Conservation (phyloP, 2,113 vertebrate species). For the Marmota flaviventris region DNA sequence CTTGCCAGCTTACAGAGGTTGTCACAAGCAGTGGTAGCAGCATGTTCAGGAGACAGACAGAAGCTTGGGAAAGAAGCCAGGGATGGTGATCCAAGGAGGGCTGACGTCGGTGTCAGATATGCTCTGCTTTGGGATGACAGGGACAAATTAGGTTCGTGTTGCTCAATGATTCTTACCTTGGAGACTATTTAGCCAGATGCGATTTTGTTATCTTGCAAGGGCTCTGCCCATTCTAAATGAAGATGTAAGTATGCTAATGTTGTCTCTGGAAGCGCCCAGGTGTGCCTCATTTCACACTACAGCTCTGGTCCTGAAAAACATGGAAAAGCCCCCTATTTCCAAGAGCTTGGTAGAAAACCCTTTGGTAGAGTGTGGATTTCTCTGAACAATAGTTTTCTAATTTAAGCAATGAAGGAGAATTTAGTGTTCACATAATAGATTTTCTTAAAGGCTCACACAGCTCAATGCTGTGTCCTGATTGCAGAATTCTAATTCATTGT, state of each 20-base stretch:
- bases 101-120: neutral
- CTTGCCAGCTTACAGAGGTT: neutral
- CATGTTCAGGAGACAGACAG: neutral
- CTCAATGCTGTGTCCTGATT: neutral
- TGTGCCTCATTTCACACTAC: neutral
- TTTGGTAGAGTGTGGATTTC: neutral
- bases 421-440: neutral
- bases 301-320: neutral
- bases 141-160: neutral
- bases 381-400: neutral
- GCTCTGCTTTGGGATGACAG: neutral
- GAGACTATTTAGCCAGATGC: neutral
- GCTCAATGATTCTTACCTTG: neutral
- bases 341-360: neutral
- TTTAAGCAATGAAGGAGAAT: neutral
- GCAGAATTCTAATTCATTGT: neutral
- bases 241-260: neutral
- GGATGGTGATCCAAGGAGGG: neutral
- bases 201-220: slow-evolving; percentile 36
- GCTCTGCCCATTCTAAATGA: neutral
- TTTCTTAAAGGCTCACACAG: neutral
- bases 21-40: neutral
- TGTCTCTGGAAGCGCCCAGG: neutral
- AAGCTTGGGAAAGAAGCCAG: neutral
- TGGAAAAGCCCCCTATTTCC: neutral